These are phyloP conservation scores for Plusia festucae DNA, from an alignment of 2,888 invertebrate genomes.

Conservation along the genomic window DNA sequence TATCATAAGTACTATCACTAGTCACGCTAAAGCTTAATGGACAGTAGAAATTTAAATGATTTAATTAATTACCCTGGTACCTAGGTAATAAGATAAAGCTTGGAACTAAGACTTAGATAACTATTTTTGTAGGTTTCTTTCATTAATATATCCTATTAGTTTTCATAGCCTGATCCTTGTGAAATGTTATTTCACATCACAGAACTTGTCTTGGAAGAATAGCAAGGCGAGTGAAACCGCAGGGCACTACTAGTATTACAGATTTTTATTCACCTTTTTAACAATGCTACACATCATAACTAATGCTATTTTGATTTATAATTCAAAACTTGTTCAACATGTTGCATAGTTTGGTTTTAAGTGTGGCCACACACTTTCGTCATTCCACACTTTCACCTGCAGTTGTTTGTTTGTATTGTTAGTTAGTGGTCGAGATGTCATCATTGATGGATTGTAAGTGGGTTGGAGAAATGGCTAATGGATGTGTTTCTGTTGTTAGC, in stretches of 20 bases:
- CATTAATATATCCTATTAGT: too few species aligned
- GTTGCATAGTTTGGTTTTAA: constrained; percentile 13
- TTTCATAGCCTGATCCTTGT: too few species aligned
- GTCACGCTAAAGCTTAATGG: neutral
- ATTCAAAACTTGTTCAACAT: neutral
- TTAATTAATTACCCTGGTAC: too few species aligned
- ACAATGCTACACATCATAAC: too few species aligned
- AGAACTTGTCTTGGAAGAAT: too few species aligned
- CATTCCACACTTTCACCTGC: constrained; percentile 38
- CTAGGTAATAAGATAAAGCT: too few species aligned
- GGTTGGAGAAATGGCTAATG: constrained; percentile 35
- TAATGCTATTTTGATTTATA: neutral
- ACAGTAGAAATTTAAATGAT: neutral
- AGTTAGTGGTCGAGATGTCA: constrained; percentile 29
- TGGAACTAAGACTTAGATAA: too few species aligned
- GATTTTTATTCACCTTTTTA: too few species aligned
- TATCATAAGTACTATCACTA: neutral
- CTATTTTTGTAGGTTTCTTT: too few species aligned
- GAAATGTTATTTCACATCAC: too few species aligned
- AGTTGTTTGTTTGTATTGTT: constrained; percentile 32
- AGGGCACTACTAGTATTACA: too few species aligned
- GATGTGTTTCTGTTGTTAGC: constrained; percentile 5
- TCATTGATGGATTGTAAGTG: constrained; percentile 23
- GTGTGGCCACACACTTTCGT: constrained; percentile 4
- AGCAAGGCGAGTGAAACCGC: too few species aligned